Evolutionary conservation across 2,888 invertebrate genomes (phyloP).

Genomic region (Cryptocheilus praepositus): DNA sequence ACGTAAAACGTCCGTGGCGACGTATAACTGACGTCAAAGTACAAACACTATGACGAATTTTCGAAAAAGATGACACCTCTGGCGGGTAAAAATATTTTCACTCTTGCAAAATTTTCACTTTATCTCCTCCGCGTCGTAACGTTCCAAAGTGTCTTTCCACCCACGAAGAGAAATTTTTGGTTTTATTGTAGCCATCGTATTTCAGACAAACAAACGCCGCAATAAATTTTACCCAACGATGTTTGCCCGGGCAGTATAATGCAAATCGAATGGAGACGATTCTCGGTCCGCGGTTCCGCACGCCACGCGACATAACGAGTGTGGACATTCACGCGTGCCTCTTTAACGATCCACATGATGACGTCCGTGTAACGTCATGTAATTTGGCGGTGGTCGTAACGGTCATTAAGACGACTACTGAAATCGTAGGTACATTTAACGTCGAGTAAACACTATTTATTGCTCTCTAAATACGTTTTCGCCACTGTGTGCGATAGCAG

Average conservation of each 20-base stretch:
- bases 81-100: too few species aligned
- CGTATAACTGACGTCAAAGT: background rate
- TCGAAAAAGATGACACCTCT: too few species aligned
- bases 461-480: slow-evolving; percentile 64
- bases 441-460: slow-evolving; percentile 66
- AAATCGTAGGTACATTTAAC: slow-evolving; percentile 60
- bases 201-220: slow-evolving; percentile 9
- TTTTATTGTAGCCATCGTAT: background rate
- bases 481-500: slow-evolving; percentile 9
- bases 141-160: background rate
- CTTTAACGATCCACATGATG: slow-evolving; percentile 54
- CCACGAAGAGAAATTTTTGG: background rate
- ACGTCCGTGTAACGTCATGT: slow-evolving; percentile 39
- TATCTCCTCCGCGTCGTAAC: background rate
- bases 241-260: slow-evolving; percentile 29
- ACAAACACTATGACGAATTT: background rate
- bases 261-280: slow-evolving; percentile 20
- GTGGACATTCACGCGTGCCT: slow-evolving; percentile 35
- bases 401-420: slow-evolving; percentile 59
- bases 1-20: slow-evolving; percentile 45
- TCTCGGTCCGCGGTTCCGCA: slow-evolving; percentile 30
- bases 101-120: background rate
- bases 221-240: slow-evolving; percentile 12
- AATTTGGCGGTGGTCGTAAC: slow-evolving; percentile 39
- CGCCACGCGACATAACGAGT: slow-evolving; percentile 26